Evolutionary conservation across 2,113 vertebrate genomes (phyloP).

Genomic region (Dipodomys ordii): DNA sequence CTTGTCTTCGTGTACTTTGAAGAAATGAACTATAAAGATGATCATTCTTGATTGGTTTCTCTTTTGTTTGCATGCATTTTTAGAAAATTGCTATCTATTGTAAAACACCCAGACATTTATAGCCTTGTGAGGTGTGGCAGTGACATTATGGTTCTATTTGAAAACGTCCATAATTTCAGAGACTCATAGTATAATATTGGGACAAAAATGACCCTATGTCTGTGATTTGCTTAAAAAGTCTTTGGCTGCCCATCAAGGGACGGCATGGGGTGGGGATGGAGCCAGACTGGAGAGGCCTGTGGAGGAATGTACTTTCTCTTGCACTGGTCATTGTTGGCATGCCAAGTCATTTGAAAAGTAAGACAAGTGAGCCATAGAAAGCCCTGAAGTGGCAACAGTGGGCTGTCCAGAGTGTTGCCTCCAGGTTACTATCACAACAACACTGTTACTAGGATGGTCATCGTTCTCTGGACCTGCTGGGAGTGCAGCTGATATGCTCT

Average conservation of each 20-base stretch:
- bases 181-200: background rate
- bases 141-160: background rate
- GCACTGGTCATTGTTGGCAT: background rate
- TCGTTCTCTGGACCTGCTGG: background rate
- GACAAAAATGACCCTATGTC: background rate
- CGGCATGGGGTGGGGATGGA: accelerated
- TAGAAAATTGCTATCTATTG: background rate
- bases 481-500: background rate
- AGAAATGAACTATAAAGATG: background rate
- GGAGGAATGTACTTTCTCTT: background rate
- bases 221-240: slow-evolving; percentile 5
- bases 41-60: too few relatives aligned
- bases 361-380: background rate
- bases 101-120: background rate
- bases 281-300: accelerated
- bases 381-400: background rate
- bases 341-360: background rate
- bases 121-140: background rate
- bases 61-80: background rate
- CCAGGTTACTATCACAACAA: background rate
- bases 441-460: background rate
- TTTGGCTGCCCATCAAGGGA: too few relatives aligned
- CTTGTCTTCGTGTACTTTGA: background rate
- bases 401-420: background rate
- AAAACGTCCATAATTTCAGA: slow-evolving; percentile 13